Conservation (phyloP, 1,140 invertebrate genomes). For the Pantala flavescens region DNA sequence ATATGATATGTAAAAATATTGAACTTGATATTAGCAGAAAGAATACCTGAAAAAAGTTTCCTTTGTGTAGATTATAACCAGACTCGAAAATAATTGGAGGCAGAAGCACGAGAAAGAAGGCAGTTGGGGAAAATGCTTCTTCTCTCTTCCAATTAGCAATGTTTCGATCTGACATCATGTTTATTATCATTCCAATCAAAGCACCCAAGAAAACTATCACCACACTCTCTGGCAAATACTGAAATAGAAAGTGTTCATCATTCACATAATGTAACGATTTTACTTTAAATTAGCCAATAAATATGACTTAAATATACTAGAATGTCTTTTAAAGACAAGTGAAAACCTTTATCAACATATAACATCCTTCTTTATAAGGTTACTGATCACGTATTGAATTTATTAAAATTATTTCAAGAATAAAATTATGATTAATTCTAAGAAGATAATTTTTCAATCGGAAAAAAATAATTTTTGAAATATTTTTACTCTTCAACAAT, state of each 20-base stretch:
- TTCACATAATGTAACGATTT: neutral
- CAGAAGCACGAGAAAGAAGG: conserved; percentile 92
- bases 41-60: conserved; percentile 83
- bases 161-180: conserved; percentile 68
- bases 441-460: too few relatives aligned
- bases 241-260: conserved; percentile 29
- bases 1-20: conserved; percentile 34
- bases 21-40: conserved; percentile 54
- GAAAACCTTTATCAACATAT: too few relatives aligned
- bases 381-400: too few relatives aligned
- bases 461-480: too few relatives aligned
- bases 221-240: conserved; percentile 93
- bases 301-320: too few relatives aligned
- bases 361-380: too few relatives aligned
- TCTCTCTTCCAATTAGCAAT: conserved; percentile 91
- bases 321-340: too few relatives aligned
- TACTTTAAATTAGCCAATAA: neutral
- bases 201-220: conserved; percentile 94
- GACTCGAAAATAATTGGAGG: conserved; percentile 99
- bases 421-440: too few relatives aligned
- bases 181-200: conserved; percentile 81
- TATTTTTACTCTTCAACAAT: too few relatives aligned
- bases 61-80: conserved; percentile 96
- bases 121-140: conserved; percentile 93
- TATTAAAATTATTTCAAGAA: too few relatives aligned